phyloP scores from a whole-genome alignment of 1,140 invertebrate genomes.

The Pinna nobilis region DNA sequence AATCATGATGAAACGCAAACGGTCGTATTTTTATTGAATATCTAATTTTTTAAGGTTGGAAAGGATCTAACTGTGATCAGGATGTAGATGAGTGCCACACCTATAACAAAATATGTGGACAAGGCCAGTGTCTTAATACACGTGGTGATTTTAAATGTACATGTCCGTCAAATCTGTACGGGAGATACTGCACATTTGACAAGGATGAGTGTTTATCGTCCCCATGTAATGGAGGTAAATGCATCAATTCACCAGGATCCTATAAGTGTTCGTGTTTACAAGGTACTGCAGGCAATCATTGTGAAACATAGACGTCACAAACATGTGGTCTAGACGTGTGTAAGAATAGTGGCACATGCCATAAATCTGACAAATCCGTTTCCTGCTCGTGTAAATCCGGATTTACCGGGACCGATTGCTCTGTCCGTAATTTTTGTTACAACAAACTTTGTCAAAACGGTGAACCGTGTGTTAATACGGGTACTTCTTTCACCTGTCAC shows the following conservation, averaged over 20 bases:
- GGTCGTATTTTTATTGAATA: not conserved
- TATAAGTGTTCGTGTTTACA: not conserved
- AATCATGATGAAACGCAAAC: too few species aligned
- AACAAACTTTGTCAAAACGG: not conserved
- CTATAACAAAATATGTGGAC: not conserved
- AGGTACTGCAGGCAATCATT: not conserved
- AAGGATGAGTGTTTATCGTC: conserved; percentile 1
- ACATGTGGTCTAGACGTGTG: not conserved
- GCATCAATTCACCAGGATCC: not conserved
- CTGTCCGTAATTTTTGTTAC: not conserved
- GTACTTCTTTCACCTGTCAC: not conserved
- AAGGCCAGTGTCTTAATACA: conserved; percentile 8
- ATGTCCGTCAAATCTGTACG: not conserved
- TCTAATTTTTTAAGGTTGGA: not conserved
- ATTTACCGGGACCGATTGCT: conserved; percentile 7
- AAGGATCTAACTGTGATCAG: not conserved
- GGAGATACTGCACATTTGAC: not conserved
- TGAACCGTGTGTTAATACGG: not conserved
- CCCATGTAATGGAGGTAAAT: conserved; percentile 5
- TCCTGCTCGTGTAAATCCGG: not conserved
- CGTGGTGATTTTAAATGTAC: conserved; percentile 1
- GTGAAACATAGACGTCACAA: not conserved
- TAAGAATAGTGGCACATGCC: not conserved
- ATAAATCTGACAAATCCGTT: too few species aligned
- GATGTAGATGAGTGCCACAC: not conserved